phyloP scores from a whole-genome alignment of 2,888 invertebrate genomes.

The Hemicrepidius hirtus region DNA sequence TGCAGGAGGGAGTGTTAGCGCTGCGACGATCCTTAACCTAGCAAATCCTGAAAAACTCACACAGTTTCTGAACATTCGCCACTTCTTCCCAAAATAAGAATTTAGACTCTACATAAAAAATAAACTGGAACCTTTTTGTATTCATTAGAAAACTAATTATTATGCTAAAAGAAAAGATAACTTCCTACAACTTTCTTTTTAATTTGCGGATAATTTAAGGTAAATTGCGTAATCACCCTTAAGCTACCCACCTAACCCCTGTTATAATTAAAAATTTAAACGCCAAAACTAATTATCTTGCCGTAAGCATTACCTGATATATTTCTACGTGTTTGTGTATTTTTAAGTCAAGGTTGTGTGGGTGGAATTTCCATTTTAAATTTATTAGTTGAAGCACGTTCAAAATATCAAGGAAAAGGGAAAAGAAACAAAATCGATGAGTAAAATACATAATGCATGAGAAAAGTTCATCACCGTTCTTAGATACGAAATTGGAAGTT shows the following conservation, averaged over 20 bases:
- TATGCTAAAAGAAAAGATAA: no score
- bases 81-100: not conserved
- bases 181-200: no score
- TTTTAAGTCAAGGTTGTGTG: constrained; percentile 7
- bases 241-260: no score
- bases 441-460: constrained; percentile 33
- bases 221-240: no score
- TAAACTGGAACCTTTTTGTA: no score
- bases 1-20: constrained; percentile 41
- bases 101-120: not conserved
- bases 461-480: constrained; percentile 11
- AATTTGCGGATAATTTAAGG: no score
- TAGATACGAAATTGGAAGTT: not conserved
- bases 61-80: not conserved
- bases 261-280: no score
- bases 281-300: no score
- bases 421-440: constrained; percentile 29
- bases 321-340: no score
- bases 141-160: no score
- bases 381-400: constrained; percentile 32
- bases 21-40: constrained; percentile 42
- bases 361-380: constrained; percentile 18
- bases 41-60: constrained; percentile 38
- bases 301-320: no score
- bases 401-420: constrained; percentile 19